Evolutionary conservation across 2,888 invertebrate genomes (phyloP).

Genomic region (Endotricha flammealis): DNA sequence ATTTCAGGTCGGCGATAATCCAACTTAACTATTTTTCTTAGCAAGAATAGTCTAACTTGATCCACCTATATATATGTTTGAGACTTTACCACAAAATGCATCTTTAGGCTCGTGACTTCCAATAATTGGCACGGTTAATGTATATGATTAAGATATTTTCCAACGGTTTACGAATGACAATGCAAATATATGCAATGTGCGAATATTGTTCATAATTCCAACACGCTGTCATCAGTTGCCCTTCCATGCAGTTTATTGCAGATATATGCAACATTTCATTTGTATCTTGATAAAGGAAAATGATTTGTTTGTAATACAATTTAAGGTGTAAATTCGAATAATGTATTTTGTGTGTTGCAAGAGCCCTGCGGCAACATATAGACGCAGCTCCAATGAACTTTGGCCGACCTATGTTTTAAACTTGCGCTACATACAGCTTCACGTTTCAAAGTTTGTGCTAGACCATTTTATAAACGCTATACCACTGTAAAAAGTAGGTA

Average conservation of each 20-base stretch:
- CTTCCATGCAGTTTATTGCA: background rate
- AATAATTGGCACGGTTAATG: too few species aligned
- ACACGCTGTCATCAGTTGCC: background rate
- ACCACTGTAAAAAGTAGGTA: too few species aligned
- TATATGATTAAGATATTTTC: too few species aligned
- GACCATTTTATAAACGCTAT: too few species aligned
- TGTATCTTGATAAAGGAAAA: background rate
- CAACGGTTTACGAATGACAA: background rate
- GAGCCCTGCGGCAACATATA: slow-evolving; percentile 24
- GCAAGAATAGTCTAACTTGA: too few species aligned
- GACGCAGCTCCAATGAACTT: slow-evolving; percentile 45
- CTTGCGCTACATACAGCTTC: slow-evolving; percentile 4
- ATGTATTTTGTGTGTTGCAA: slow-evolving; percentile 26
- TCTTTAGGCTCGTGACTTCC: too few species aligned
- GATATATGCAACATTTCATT: background rate
- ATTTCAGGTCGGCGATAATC: too few species aligned
- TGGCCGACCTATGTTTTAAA: slow-evolving; percentile 40
- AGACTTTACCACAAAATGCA: too few species aligned
- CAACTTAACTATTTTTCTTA: too few species aligned
- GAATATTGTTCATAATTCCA: background rate
- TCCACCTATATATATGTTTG: too few species aligned
- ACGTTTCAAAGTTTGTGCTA: too few species aligned
- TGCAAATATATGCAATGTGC: background rate
- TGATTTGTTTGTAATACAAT: background rate
- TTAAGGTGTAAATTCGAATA: slow-evolving; percentile 5